Base-by-base conservation (phyloP, 2,888 invertebrate genomes). In the Ormyrus rosae region DNA sequence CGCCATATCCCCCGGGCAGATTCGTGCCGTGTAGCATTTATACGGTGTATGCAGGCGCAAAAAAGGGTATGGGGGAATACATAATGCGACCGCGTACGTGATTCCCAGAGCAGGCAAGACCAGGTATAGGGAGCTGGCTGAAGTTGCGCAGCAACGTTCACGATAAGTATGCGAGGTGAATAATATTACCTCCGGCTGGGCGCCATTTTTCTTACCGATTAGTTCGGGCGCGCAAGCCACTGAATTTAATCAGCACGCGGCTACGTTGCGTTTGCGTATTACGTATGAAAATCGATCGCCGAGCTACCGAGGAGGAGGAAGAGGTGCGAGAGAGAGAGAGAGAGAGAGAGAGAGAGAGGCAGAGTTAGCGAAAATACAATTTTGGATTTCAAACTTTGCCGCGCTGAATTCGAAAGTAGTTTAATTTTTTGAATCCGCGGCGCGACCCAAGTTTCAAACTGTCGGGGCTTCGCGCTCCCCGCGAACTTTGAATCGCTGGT, bases 161-260 rank as follows among this genome's bases (percentile, higher is more conserved):
- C 48, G 73, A 73, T 73, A 73, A 73, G 73, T 64, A 64, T 64
- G 64, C 73, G 64, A 53, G 46, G 55, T 55, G 73, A 73, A 73
- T 64, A 55, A 19, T 64, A 64, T 70, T 70, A 70, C 9, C 50
- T 34, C 45, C 34, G 34, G 8, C 46, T 34, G 34, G 34, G n/a
- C 50, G 34, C 45, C 61, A 76, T 76, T 73, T 74, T 74, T 70
- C 70, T 63, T 48, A 56, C 46, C 70, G 70, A 76, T 48, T 68
- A 13, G 61, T n/a, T 46, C 6, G 5, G 6, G 8, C 58, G 19
- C 10, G 19, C 10, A 11, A 45, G 45, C 58, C 19, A 53, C 53
- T 53, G 63, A 74, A 65, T 65, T 74, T 63, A 56, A 65, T 67
- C 19, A 34, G 46, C 13, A 6, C 8, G 34, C 34, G 34, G 34